phyloP scores from a whole-genome alignment of 1,140 invertebrate species.

The Aphaenogaster ashmeadi region DNA sequence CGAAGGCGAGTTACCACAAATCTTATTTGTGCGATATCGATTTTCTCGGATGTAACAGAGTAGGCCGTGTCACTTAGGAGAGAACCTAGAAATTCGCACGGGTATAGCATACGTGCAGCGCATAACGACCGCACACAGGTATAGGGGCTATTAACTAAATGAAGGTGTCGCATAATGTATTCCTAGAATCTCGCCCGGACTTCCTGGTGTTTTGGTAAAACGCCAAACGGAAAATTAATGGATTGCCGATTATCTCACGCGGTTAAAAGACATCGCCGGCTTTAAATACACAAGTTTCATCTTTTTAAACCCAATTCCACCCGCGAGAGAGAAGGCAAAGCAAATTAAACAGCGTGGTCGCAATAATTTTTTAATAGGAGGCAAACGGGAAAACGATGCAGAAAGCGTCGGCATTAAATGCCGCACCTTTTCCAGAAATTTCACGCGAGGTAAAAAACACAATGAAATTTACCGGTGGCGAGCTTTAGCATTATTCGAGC shows the following conservation, averaged over 20 bases:
- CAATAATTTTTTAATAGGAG: slow-evolving; percentile 2
- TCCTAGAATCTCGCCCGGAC: slow-evolving; percentile 24
- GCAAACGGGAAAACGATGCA: not conserved
- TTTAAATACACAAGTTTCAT: not conserved
- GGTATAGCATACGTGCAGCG: slow-evolving; percentile 13
- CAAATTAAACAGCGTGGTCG: not conserved
- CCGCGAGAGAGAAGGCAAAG: not conserved
- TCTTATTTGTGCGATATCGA: slow-evolving; percentile 27
- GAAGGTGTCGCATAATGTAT: slow-evolving; percentile 56
- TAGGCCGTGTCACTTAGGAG: slow-evolving; percentile 38
- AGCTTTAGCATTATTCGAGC: not conserved
- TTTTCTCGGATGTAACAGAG: slow-evolving; percentile 36
- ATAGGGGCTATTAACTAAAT: slow-evolving; percentile 53
- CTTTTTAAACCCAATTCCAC: not conserved
- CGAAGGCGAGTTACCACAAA: not conserved
- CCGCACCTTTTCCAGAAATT: slow-evolving; percentile 13
- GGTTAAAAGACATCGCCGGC: not conserved
- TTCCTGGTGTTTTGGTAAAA: slow-evolving; percentile 18
- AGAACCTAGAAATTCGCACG: slow-evolving; percentile 40
- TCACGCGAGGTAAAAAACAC: not conserved
- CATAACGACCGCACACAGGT: slow-evolving; percentile 20
- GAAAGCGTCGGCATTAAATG: not conserved
- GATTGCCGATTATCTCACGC: not conserved
- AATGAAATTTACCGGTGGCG: slow-evolving; percentile 20
- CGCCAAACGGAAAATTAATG: slow-evolving; percentile 34